A percentile compares a stretch with the other conserved stretches of the same genome.
These are phyloP conservation scores for Gobio gobio DNA, from an alignment of 2,113 vertebrate species.

Conservation along the genomic window DNA sequence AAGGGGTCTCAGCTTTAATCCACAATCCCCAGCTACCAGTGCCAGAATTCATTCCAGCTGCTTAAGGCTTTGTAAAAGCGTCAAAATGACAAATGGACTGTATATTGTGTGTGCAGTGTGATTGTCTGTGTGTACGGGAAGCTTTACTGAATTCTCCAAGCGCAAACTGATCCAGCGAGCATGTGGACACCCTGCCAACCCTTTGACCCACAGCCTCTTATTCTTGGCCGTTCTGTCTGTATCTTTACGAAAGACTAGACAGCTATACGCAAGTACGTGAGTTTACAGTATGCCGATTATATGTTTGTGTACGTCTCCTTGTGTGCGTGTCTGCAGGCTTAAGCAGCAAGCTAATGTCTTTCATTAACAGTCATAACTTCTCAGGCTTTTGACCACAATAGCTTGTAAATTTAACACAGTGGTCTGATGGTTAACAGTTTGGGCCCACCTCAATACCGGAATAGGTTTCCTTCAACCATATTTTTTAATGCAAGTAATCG, in stretches of 20 bases:
- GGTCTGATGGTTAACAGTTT: conserved; percentile 32
- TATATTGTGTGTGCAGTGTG: conserved; percentile 37
- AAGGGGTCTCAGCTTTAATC: conserved; percentile 25
- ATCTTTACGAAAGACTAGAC: background rate
- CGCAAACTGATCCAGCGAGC: conserved; percentile 21
- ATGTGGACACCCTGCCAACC: conserved; percentile 8
- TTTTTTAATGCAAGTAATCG: background rate
- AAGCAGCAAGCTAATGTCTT: conserved; percentile 23
- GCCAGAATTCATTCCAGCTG: conserved; percentile 33
- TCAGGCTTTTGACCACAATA: conserved; percentile 33
- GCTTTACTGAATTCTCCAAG: conserved; percentile 20
- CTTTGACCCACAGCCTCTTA: conserved; percentile 33
- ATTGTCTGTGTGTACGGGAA: conserved; percentile 23
- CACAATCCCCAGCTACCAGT: background rate
- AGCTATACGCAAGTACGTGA: background rate
- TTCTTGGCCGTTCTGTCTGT: background rate
- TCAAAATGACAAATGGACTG: conserved; percentile 14
- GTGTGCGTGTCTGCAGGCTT: conserved; percentile 28
- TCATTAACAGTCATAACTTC: conserved; percentile 27
- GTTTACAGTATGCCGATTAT: background rate
- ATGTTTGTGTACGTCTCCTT: background rate
- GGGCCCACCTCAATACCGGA: conserved; percentile 24
- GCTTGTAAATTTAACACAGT: conserved; percentile 34
- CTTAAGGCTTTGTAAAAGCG: conserved; percentile 30
- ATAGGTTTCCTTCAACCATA: conserved; percentile 31